Base-by-base conservation (phyloP, 2,113 vertebrate genomes). In the Nestor notabilis region DNA sequence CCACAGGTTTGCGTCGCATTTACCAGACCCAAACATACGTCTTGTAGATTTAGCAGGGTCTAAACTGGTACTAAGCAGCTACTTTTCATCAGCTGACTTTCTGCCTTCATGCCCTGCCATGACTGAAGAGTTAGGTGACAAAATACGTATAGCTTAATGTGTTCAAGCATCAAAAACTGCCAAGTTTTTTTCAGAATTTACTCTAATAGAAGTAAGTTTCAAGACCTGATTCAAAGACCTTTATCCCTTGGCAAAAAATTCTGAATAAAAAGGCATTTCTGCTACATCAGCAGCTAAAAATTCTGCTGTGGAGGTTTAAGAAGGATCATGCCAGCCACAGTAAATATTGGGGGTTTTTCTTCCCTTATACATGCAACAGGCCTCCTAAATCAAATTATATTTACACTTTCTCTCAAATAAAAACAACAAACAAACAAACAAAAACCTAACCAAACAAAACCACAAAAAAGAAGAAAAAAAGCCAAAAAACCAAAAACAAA, bases 221-320 rank as follows among this genome's bases (percentile, higher is more conserved):
- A 87, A 87, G 58, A 75, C 68, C 43, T 56, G 69, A 82, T 56
- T 91, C 60, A 81, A 80, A 86, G 71, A 52, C 31, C 29, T 84
- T 71, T 91, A 37, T 94, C 55, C 13, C 61, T 50, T 84, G 83
- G 85, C 79, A 96, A n/a, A 92, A 89, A 77, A 71, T 83, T 88
- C 33, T 1, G 1, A 77, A 86, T 58, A 71, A 88, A 92, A 83
- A 94, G 43, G 31, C 58, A 63, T 83, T 88, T 90, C 53, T 75
- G 90, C 71, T 92, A 88, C 85, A 86, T 94, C 79, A 92, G 71
- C 85, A 94, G 85, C 50, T 86, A 93, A 94, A 85, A 96, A 96
- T 94, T 76, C 79, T 83, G 39, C 49, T 0, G 0, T 2, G 15
- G n/a, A 92, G 17, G 18, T 81, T 95, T 70, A 78, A 87, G 87